Evolutionary conservation across 1,140 invertebrate genomes (phyloP).

Genomic region (Lepidostoma basale): DNA sequence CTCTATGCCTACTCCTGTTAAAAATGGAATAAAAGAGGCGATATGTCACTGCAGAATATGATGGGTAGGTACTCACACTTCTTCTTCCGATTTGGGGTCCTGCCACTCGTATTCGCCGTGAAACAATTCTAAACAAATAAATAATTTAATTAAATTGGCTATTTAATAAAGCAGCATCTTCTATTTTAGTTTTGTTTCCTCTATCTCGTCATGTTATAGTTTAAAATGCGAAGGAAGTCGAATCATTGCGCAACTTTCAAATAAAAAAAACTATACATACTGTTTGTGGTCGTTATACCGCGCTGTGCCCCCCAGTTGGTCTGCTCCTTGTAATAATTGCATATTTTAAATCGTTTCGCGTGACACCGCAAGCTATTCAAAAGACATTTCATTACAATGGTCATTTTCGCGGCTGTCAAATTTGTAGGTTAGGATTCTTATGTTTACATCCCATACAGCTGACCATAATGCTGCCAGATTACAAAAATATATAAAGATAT

Average conservation of each 20-base stretch:
- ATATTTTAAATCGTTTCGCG: background rate
- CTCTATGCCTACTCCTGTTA: background rate
- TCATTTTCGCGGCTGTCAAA: constrained; percentile 13
- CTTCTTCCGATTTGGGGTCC: constrained; percentile 90
- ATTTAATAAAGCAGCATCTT: too few species aligned
- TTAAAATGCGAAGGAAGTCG: background rate
- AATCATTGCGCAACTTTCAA: background rate
- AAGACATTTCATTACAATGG: background rate
- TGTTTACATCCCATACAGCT: constrained; percentile 1
- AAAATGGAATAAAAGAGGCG: background rate
- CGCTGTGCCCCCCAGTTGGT: background rate
- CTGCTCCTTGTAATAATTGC: background rate
- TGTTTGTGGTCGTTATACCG: constrained; percentile 9
- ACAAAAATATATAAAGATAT: background rate
- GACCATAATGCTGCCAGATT: background rate
- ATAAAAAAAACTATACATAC: constrained; percentile 11
- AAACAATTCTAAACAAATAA: constrained; percentile 53
- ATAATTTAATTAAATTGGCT: background rate
- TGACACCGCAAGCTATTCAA: background rate
- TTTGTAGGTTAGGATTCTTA: constrained; percentile 26
- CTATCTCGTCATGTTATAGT: background rate
- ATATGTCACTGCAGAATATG: background rate
- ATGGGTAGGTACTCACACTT: constrained; percentile 73
- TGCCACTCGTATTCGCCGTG: constrained; percentile 92
- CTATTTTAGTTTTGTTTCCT: too few species aligned